Evolutionary conservation across 2,113 vertebrate genomes (phyloP), one percentile per base, ranked within the genome.

Genomic region (Lucifuga dentata): DNA sequence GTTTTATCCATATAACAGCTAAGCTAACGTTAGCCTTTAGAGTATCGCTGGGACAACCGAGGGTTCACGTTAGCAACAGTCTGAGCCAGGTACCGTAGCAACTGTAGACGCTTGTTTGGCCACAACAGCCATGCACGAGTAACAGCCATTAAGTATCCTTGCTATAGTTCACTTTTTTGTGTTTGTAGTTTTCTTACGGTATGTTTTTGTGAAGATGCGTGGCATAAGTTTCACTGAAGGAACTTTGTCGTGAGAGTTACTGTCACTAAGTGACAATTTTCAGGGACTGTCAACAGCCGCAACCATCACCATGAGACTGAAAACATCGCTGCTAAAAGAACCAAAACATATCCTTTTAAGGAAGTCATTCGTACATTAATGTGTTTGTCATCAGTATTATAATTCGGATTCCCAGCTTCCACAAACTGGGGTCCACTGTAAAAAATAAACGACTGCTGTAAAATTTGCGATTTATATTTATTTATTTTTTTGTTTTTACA

Each of bases 331-430:
- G 76, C 86, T 95, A 45, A 98, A 97, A 89, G 96, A 98, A 87
- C 94, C 98, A n/a, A 99, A 98, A 73, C 97, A 99, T 99, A 99
- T 98, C 98, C 95, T 98, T 97, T 93, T 33, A 24, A 20, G 40
- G 7, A 7, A 39, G 26, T 23, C 1, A 4, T 44, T 11, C 7
- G 3, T 29, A 29, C 26, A 7, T 29, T 7, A 29, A 29, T 5
- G 26, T 7, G 3, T 29, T 7, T 7, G 26, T 29, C 26, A 29
- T 29, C 3, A 7, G 26, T 29, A 29, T 29, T 29, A 3, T 29
- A 7, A 29, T 29, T 29, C 7, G 3, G 7, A 29, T 29, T 7
- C 26, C 3, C 26, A 29, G 7, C 26, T 29, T 29, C 26, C 7
- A 29, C 26, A 29, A 29, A n/a, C n/a, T n/a, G n/a, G n/a, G n/a